These are phyloP conservation scores for Drosophila funebris DNA, from an alignment of 1,140 invertebrate genomes.

Conservation along the genomic window DNA sequence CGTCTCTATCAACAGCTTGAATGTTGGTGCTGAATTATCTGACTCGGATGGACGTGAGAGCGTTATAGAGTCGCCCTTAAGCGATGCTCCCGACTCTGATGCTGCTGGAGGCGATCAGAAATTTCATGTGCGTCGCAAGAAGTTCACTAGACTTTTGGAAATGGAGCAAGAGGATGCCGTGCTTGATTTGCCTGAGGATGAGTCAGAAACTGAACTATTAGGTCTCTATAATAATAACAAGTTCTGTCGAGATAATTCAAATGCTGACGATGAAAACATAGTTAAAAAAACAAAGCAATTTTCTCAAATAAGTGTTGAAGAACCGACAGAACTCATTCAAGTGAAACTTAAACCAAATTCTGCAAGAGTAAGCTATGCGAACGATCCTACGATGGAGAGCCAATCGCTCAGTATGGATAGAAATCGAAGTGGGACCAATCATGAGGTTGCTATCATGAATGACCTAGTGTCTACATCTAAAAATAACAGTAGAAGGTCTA, in stretches of 20 bases:
- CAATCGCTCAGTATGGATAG: neutral
- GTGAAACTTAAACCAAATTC: neutral
- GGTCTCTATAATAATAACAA: constrained; percentile 6
- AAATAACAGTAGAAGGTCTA: neutral
- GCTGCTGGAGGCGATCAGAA: neutral
- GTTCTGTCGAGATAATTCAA: neutral
- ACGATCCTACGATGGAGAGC: neutral
- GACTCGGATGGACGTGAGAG: constrained; percentile 31
- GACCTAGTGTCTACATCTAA: neutral
- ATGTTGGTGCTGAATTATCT: constrained; percentile 50
- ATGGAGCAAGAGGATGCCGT: constrained; percentile 3
- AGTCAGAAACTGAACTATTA: neutral
- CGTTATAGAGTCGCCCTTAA: neutral
- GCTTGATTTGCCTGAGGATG: neutral
- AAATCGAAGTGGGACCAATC: neutral
- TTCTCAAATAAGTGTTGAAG: neutral
- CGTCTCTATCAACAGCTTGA: constrained; percentile 30
- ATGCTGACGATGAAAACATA: neutral
- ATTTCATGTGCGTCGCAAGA: constrained; percentile 20
- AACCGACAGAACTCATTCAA: neutral
- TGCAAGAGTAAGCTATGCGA: neutral
- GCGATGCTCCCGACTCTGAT: neutral
- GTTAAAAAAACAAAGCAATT: neutral
- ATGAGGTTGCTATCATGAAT: neutral
- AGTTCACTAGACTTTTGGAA: constrained; percentile 23